Percentiles rank a stretch among this genome's conserved stretches.
These are phyloP conservation scores for Apomyelois bistriatella DNA, from an alignment of 2,888 invertebrate species.

Conservation along the genomic window DNA sequence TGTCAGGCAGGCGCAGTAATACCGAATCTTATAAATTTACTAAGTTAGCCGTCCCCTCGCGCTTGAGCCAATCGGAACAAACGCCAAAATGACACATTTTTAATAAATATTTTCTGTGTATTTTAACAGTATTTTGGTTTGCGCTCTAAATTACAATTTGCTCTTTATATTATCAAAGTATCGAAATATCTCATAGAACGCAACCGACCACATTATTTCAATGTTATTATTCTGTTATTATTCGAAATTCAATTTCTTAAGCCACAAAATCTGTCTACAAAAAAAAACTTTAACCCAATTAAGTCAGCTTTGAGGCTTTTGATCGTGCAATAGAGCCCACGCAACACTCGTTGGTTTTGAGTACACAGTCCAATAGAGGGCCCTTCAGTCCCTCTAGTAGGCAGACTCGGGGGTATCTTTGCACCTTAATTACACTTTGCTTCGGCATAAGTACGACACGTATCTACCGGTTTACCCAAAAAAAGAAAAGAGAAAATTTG, in stretches of 20 bases:
- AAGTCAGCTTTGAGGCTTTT: conserved; percentile 68
- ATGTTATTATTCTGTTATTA: too few species aligned
- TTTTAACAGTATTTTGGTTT: too few species aligned
- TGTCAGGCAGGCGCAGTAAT: too few species aligned
- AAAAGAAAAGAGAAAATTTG: conserved; percentile 53
- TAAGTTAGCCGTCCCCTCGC: too few species aligned
- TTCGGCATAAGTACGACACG: conserved; percentile 63
- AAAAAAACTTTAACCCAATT: conserved; percentile 59
- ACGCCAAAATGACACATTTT: too few species aligned
- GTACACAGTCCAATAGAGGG: conserved; percentile 67
- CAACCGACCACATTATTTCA: too few species aligned
- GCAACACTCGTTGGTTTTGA: conserved; percentile 68
- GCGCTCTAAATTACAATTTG: too few species aligned
- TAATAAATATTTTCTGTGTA: too few species aligned
- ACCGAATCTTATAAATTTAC: too few species aligned
- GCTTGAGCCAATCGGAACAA: too few species aligned
- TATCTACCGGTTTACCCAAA: conserved; percentile 51
- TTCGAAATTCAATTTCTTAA: background rate
- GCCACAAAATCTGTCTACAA: conserved; percentile 17
- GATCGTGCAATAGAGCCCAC: conserved; percentile 61
- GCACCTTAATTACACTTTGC: conserved; percentile 76
- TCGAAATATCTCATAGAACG: too few species aligned
- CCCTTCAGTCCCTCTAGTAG: conserved; percentile 58
- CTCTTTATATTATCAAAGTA: too few species aligned
- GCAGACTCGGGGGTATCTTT: conserved; percentile 73